Conservation (phyloP, 1,140 invertebrate species). For the Euura saliciscinereae region DNA sequence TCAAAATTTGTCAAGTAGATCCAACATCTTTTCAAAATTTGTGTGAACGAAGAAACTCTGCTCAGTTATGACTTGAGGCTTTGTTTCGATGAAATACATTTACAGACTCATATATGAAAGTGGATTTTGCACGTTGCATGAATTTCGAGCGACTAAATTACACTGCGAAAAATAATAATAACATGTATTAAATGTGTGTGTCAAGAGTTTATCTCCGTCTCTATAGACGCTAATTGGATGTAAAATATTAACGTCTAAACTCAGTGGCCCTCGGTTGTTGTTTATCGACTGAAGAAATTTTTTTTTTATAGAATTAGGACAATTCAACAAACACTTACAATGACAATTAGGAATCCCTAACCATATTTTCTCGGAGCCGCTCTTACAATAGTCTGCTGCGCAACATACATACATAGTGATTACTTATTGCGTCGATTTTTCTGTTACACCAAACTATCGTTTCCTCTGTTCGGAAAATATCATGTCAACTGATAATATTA, state of each 20-base stretch:
- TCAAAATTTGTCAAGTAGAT: background rate
- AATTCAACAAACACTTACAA: conserved; percentile 53
- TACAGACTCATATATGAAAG: background rate
- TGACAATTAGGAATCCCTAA: conserved; percentile 52
- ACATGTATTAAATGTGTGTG: background rate
- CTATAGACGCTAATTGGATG: no score
- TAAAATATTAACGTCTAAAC: conserved; percentile 22
- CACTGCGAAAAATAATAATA: background rate
- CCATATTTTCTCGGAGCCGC: conserved; percentile 49
- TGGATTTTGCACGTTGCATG: background rate
- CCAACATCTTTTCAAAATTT: background rate
- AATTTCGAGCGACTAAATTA: background rate
- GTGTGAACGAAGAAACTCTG: background rate
- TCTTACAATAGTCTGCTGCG: conserved; percentile 58
- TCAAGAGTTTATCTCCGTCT: background rate
- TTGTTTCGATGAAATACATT: no score
- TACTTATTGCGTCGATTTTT: background rate
- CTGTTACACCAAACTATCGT: conserved; percentile 14
- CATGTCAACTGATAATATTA: no score
- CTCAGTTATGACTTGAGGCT: background rate
- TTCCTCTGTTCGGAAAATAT: background rate
- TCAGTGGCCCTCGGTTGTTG: background rate
- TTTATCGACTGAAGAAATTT: background rate
- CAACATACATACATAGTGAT: conserved; percentile 38
- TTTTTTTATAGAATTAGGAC: conserved; percentile 29